Base-by-base conservation (phyloP, 23 tunicate genomes). In the Oikopleura vanhoeffeni region DNA sequence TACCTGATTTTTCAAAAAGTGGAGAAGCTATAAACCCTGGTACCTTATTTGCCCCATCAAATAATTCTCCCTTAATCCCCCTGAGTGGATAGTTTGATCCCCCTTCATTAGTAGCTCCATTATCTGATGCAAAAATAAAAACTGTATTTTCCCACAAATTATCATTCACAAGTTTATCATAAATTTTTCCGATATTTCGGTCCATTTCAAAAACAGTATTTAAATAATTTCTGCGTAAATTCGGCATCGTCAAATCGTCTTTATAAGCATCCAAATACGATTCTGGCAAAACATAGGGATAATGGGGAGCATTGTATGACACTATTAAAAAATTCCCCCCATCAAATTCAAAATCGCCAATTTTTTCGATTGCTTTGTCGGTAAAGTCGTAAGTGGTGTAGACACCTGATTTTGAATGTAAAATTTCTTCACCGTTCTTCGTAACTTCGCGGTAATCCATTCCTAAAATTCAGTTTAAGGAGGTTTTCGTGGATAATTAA, bases 291-390 rank as follows among this genome's bases (percentile, higher is more conserved):
- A 71, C 32, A 32, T 71, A 85, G 33, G 90, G 90, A 0, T 83
- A 41, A 57, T 87, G 90, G 28, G 90, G 90, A 3, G 90, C 90
- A 41, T 87, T 87, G 90, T 87, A 87, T 0, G 90, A 86, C 85
- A 86, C 79, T 30, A 85, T 82, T 40, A 87, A 57, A 39, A 87
- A 87, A 86, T 85, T 85, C 35, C 87, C 87, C 18, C 2, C 41
- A 30, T 76, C 41, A 0, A 39, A 40, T 41, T 85, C 85, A 39
- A 85, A 86, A 32, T 76, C 40, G 18, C 76, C 77, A 40, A 87
- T 85, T 39, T 57, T 85, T n/a, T 76, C 85, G 41, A 87, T 76
- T 0, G 90, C 90, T n/a, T 75, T 84, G 41, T 85, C 67, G 49
- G 90, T 87, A 41, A 87, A 85, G 39, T 87, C 90, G 3, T 76